Base-by-base conservation (phyloP, 2,888 invertebrate genomes). In the Rapana venosa region DNA sequence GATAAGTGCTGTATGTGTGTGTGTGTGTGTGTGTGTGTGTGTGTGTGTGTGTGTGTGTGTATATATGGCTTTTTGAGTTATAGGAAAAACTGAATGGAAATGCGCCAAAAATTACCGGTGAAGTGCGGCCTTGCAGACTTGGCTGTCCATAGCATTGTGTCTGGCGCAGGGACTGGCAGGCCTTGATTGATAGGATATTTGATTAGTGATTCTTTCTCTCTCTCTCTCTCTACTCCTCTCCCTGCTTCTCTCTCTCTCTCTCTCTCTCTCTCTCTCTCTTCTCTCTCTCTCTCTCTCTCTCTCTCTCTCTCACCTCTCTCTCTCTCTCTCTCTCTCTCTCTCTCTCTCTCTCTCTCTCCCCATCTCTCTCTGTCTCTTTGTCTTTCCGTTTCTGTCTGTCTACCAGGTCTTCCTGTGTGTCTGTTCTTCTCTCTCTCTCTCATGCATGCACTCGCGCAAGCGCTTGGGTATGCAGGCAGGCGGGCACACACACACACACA, bases 301-400 rank as follows among this genome's bases (percentile, higher is more conserved):
- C 66, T 66, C 66, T 66, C 66, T 66, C 66, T 66, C 66, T 66
- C 66, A 6, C 74, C 74, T 74, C 74, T 74, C 74, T 74, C 74
- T 74, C n/a, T 74, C n/a, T 74, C 74, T 74, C 74, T 74, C n/a
- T 74, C 74, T 74, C n/a, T 74, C 74, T 74, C 30, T 74, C 74
- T 74, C 74, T 74, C 74, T 74, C 74, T 74, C 30, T 74, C 74
- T 74, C 11, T 74, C n/a, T n/a, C 74, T 11, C n/a, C n/a, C 2
- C 30, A 5, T n/a, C 74, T 74, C 22, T n/a, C 8, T 74, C 74
- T 74, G 22, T 74, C n/a, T 74, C 74, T 22, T 11, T 74, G 1
- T n/a, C 74, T 30, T n/a, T 15, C 61, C 61, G n/a, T n/a, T n/a
- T n/a, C n/a, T n/a, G n/a, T n/a, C n/a, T n/a, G n/a, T n/a, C n/a